Conservation (phyloP, 2,888 invertebrate genomes). For the Stramonita haemastoma region DNA sequence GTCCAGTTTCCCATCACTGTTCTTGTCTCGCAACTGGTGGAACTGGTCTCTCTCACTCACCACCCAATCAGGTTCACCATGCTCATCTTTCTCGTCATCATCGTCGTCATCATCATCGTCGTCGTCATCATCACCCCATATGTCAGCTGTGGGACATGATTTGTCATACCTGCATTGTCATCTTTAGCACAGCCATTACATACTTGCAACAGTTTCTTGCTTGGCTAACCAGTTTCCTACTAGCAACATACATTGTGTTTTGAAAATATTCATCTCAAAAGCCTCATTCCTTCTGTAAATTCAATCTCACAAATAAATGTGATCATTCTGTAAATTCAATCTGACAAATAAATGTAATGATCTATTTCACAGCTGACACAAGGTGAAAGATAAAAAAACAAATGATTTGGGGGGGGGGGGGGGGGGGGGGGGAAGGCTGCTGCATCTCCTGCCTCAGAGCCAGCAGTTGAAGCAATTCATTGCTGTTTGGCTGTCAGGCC, state of each 20-base stretch:
- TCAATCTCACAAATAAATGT: too few species aligned
- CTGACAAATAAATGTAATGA: too few species aligned
- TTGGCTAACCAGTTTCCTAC: neutral
- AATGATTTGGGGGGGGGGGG: too few species aligned
- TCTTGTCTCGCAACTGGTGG: constrained; percentile 86
- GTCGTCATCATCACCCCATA: constrained; percentile 33
- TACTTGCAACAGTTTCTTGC: neutral
- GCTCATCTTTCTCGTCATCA: constrained; percentile 49
- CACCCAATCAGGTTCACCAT: constrained; percentile 94
- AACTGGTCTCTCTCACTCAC: constrained; percentile 94
- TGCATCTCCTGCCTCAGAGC: too few species aligned
- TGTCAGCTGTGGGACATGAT: constrained; percentile 25
- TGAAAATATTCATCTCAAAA: neutral
- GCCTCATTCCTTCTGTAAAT: too few species aligned
- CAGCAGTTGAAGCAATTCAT: too few species aligned
- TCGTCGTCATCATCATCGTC: constrained; percentile 38
- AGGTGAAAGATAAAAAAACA: too few species aligned
- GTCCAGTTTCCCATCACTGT: constrained; percentile 91
- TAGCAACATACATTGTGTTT: neutral
- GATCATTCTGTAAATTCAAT: too few species aligned
- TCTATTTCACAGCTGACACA: too few species aligned
- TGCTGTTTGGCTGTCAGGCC: too few species aligned
- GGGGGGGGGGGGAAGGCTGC: too few species aligned
- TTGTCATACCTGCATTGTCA: neutral
- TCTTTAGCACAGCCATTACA: neutral